Evolutionary conservation across 2,113 vertebrate genomes (phyloP).

Genomic region (Shinisaurus crocodilurus): DNA sequence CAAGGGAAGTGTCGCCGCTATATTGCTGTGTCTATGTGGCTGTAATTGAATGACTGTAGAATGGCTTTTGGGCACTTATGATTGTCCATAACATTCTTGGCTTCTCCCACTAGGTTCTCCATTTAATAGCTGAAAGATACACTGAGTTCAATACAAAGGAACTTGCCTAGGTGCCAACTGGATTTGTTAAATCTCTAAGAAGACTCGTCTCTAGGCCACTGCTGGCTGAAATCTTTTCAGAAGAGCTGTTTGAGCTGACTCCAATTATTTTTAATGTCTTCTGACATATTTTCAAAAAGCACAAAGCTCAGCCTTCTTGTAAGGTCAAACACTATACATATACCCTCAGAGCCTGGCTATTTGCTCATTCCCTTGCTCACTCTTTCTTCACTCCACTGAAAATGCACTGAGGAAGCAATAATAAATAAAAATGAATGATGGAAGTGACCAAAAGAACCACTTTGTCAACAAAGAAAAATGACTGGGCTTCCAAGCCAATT

Average conservation of each 20-base stretch:
- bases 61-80: constrained; percentile 27
- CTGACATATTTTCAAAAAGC: constrained; percentile 19
- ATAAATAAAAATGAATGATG: constrained; percentile 12
- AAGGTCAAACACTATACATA: constrained; percentile 18
- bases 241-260: constrained; percentile 30
- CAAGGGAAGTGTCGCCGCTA: background rate
- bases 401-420: background rate
- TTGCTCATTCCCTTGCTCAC: background rate
- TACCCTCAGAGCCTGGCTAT: constrained; percentile 3
- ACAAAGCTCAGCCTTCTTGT: constrained; percentile 9
- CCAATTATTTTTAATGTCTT: constrained; percentile 31
- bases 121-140: constrained; percentile 24
- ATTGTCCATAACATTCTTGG: constrained; percentile 20
- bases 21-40: background rate
- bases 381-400: background rate
- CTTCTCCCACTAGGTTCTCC: background rate
- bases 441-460: constrained; percentile 8
- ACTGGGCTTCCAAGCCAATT: background rate
- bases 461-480: constrained; percentile 20
- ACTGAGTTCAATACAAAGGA: background rate
- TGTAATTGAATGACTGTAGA: background rate
- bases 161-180: background rate
- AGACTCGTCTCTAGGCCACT: constrained; percentile 2
- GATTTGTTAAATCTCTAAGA: constrained; percentile 13
- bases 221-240: constrained; percentile 23